These are phyloP conservation scores for Eupsittula cactorum DNA, from an alignment of 2,113 vertebrate species.

Conservation along the genomic window DNA sequence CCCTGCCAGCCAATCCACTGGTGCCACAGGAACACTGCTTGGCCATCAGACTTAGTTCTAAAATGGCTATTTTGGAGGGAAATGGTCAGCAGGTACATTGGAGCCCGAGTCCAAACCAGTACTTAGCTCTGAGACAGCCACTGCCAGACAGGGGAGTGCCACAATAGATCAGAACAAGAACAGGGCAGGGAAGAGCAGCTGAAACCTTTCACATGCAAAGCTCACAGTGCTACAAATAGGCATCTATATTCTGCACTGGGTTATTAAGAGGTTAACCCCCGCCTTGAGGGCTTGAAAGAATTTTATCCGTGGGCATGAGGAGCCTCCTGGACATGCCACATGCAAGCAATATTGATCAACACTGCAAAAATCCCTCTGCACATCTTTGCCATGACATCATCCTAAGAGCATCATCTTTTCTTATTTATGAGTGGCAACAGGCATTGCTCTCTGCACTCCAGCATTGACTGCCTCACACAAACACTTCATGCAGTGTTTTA, in stretches of 20 bases:
- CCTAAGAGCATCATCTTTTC: background rate
- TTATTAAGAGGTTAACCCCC: background rate
- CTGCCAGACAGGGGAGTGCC: background rate
- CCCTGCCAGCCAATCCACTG: background rate
- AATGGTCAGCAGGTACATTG: fast-evolving
- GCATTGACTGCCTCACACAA: background rate
- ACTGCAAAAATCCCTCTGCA: background rate
- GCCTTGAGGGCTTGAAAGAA: background rate
- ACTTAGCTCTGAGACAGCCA: background rate
- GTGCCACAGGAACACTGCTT: background rate
- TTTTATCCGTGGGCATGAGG: background rate
- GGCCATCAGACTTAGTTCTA: fast-evolving
- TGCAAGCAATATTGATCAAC: background rate
- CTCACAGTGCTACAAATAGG: constrained; percentile 13
- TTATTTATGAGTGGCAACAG: background rate
- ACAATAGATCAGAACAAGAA: background rate
- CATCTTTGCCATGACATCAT: background rate
- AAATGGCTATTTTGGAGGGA: fast-evolving
- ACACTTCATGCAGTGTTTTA: background rate
- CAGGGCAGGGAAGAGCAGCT: background rate
- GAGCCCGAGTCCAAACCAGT: background rate
- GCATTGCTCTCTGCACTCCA: background rate
- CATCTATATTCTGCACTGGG: background rate
- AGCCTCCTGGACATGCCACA: background rate
- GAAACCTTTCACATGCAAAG: background rate